Conservation (phyloP, 1,140 invertebrate species). For the Archivesica marissinica region DNA sequence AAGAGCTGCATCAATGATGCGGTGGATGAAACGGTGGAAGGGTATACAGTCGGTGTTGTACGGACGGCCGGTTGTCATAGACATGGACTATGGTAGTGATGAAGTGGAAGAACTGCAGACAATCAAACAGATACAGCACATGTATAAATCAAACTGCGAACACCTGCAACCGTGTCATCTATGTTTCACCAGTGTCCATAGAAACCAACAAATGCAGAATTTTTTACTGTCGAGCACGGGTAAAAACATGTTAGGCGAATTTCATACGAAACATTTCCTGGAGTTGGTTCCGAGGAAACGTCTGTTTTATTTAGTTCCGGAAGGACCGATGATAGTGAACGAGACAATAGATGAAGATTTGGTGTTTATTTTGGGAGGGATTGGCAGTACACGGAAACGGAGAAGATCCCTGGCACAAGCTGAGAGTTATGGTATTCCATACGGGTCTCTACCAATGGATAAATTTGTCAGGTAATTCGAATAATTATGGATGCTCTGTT, state of each 20-base stretch:
- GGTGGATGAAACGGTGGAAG: background rate
- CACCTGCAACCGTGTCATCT: constrained; percentile 9
- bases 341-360: background rate
- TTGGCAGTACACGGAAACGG: background rate
- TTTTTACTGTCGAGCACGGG: background rate
- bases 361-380: background rate
- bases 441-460: background rate
- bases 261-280: background rate
- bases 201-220: background rate
- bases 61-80: background rate
- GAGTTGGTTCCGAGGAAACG: background rate
- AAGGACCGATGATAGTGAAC: background rate
- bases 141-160: background rate
- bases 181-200: constrained; percentile 18
- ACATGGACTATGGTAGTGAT: background rate
- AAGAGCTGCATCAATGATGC: background rate
- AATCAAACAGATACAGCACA: background rate
- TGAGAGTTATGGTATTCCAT: background rate
- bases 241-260: background rate
- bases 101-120: background rate
- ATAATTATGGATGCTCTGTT: too few relatives aligned
- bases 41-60: background rate
- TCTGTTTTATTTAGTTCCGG: constrained; percentile 11
- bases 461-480: constrained; percentile 9
- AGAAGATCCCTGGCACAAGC: background rate